phyloP scores from a whole-genome alignment of 2,797 vertebrate genomes.

The Enteromius unitaeniatus region DNA sequence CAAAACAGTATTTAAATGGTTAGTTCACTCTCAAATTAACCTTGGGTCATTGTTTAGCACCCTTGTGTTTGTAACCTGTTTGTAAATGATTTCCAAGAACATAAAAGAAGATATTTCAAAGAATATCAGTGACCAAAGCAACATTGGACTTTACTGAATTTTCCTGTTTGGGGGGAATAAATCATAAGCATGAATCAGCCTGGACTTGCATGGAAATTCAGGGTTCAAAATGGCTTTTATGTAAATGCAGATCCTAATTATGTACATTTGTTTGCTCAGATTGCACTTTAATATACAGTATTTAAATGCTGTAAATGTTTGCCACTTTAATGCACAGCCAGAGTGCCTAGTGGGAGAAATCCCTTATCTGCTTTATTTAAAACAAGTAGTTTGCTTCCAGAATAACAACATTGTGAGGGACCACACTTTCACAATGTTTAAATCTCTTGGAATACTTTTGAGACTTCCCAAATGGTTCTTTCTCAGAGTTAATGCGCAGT shows the following conservation, averaged over 20 bases:
- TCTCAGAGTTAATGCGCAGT: slow-evolving; percentile 33
- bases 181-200: background rate
- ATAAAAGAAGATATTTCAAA: background rate
- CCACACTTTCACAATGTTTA: background rate
- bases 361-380: slow-evolving; percentile 32
- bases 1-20: background rate
- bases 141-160: background rate
- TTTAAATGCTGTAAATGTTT: background rate
- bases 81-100: background rate
- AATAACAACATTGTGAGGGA: slow-evolving; percentile 12
- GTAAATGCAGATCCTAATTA: background rate
- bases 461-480: slow-evolving; percentile 22
- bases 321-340: background rate
- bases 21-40: background rate
- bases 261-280: background rate
- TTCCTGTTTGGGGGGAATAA: background rate
- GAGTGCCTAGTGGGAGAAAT: slow-evolving; percentile 6
- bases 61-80: background rate
- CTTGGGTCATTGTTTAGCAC: background rate
- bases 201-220: background rate
- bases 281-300: background rate
- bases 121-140: background rate
- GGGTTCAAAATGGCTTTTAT: background rate
- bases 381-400: slow-evolving; percentile 20
- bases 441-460: slow-evolving; percentile 40